phyloP scores from a whole-genome alignment of 1,140 invertebrate species.

The Drosophila virilis region DNA sequence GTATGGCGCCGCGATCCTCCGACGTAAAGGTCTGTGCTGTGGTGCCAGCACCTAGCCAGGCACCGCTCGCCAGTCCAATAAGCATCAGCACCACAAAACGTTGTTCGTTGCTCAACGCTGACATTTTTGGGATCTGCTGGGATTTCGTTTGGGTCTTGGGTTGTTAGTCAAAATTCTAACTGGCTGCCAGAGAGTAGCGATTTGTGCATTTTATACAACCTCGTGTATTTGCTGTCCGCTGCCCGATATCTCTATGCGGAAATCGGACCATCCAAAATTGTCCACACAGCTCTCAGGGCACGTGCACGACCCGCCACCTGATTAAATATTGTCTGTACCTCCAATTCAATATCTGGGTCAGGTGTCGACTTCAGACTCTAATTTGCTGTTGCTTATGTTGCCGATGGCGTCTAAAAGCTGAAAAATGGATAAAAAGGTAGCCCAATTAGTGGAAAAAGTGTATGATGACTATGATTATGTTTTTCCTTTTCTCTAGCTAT shows the following conservation, averaged over 20 bases:
- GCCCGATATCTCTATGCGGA: slow-evolving; percentile 40
- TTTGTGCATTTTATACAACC: slow-evolving; percentile 38
- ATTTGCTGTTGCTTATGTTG: too few species aligned
- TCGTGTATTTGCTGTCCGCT: not conserved
- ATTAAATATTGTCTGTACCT: slow-evolving; percentile 20
- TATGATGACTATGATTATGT: not conserved
- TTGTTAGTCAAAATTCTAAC: slow-evolving; percentile 38
- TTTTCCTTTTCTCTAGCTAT: too few species aligned
- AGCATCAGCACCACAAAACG: slow-evolving; percentile 38
- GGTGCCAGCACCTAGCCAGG: not conserved
- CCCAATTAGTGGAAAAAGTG: too few species aligned
- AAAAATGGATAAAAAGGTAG: too few species aligned
- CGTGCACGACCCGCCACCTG: slow-evolving; percentile 13
- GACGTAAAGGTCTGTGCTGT: slow-evolving; percentile 50
- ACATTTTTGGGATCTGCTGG: slow-evolving; percentile 6
- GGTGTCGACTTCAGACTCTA: too few species aligned
- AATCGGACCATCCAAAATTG: slow-evolving; percentile 24
- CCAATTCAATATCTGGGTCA: slow-evolving; percentile 18
- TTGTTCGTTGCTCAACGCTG: slow-evolving; percentile 36
- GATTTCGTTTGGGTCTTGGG: not conserved
- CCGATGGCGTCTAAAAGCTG: too few species aligned
- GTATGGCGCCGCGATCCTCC: slow-evolving; percentile 58
- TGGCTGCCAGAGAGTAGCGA: slow-evolving; percentile 4
- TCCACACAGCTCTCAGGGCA: not conserved
- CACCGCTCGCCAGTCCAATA: slow-evolving; percentile 13